Conservation (phyloP, 2,797 vertebrate genomes). For the Paedocypris micromegethes region DNA sequence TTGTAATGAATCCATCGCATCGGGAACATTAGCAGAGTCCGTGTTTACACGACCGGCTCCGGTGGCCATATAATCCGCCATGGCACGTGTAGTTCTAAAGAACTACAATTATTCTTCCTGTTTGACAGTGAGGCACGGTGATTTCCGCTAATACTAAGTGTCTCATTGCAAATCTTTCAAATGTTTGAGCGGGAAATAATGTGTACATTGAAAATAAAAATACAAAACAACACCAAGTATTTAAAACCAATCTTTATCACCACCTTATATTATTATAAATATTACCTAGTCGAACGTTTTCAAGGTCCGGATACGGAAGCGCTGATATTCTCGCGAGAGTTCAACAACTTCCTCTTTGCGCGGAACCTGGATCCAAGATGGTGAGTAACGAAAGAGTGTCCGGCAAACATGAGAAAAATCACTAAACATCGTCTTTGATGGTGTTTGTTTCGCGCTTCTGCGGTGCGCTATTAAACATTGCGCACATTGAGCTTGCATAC, state of each 20-base stretch:
- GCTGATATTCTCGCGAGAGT: slow-evolving; percentile 63
- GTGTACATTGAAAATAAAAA: too few relatives aligned
- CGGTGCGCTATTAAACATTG: neutral
- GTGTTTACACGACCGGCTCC: slow-evolving; percentile 47
- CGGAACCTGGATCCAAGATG: slow-evolving; percentile 74
- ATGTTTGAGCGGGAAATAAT: too few relatives aligned
- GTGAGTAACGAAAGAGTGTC: slow-evolving; percentile 53
- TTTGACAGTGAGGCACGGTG: too few relatives aligned
- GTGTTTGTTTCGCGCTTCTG: accelerated
- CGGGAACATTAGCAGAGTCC: slow-evolving; percentile 44
- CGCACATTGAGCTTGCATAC: too few relatives aligned
- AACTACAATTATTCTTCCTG: slow-evolving; percentile 7
- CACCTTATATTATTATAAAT: too few relatives aligned
- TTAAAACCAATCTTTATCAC: too few relatives aligned
- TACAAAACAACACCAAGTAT: too few relatives aligned
- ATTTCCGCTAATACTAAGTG: too few relatives aligned
- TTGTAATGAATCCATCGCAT: slow-evolving; percentile 64
- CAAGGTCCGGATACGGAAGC: neutral
- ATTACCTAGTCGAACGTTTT: slow-evolving; percentile 12
- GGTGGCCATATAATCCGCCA: slow-evolving; percentile 59
- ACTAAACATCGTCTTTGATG: slow-evolving; percentile 39
- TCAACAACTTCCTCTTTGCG: slow-evolving; percentile 62
- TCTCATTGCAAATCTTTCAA: too few relatives aligned
- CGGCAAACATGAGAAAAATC: slow-evolving; percentile 47
- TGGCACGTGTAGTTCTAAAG: slow-evolving; percentile 35